Evolutionary conservation across 2,797 vertebrate species (phyloP), one percentile per base, ranked within the genome.

Genomic region (Falco rusticolus): DNA sequence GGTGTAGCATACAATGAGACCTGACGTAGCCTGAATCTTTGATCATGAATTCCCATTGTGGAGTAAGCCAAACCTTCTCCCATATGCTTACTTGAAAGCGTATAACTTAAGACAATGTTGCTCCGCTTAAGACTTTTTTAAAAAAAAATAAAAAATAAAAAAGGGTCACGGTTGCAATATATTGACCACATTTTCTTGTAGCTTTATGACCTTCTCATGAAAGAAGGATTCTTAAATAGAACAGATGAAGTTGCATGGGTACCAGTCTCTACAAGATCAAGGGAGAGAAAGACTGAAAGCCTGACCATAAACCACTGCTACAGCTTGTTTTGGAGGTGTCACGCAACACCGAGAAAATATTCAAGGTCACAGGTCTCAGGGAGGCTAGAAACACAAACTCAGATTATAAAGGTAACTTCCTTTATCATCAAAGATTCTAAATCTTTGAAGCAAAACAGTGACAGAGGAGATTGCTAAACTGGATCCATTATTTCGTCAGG

Each of bases 1-100:
- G 26, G 14, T 57, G n/a, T 48, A 83, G 48, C 45, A 66, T 84
- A 89, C 93, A 80, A 80, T 84, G 37, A 41, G 45, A 93, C 29
- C 57, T 92, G 79, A 84, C 79, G 83, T 33, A 91, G 24, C 51
- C 53, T 85, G 75, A 83, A 51, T 53, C 68, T 96, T 95, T 86
- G 79, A 72, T 95, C 69, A 24, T 87, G 48, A 85, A 61, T 85
- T 94, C 50, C 31, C 2, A 0, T 50, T 84, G 45, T 41, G 47
- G 51, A 60, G 5, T 64, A 77, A 89, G 19, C 28, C 64, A 85
- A 74, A 72, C 60, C 26, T 83, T n/a, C 19, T 92, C 33, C 57
- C 24, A 11, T 64, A 24, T 26, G 43, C 15, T 92, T 12, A 48
- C 71, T 71, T 71, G 53, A 75, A 90, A 93, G 17, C 21, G 34